These are phyloP conservation scores for Psophia crepitans DNA, from an alignment of 2,113 vertebrate genomes.

Conservation along the genomic window DNA sequence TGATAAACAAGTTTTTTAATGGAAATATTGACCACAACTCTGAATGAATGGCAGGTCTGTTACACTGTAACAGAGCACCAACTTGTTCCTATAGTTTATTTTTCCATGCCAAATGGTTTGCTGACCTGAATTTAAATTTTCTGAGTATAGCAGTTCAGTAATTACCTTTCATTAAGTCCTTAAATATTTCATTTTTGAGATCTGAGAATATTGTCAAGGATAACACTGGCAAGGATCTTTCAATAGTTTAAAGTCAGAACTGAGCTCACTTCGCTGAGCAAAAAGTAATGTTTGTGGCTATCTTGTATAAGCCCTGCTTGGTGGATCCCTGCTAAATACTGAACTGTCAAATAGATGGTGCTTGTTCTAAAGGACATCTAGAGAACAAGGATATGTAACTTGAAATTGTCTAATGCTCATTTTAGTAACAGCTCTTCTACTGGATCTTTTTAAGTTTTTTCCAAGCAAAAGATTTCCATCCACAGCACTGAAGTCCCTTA, in stretches of 20 bases:
- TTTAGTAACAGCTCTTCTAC: not conserved
- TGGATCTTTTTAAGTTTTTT: not conserved
- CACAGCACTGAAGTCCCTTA: not conserved
- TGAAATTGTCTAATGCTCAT: not conserved
- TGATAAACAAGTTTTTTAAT: not conserved
- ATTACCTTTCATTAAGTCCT: not conserved
- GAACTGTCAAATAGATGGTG: not conserved
- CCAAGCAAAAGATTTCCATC: not conserved
- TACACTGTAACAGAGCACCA: not conserved
- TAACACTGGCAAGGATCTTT: not conserved
- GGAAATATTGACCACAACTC: not conserved
- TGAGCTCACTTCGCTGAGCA: not conserved
- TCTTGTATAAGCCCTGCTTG: not conserved
- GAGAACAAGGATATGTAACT: not conserved
- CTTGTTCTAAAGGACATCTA: not conserved
- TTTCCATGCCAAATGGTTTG: not conserved
- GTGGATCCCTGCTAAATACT: not conserved
- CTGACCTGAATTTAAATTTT: not conserved
- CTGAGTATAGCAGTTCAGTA: not conserved
- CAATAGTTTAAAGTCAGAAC: not conserved
- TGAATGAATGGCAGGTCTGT: constrained; percentile 10
- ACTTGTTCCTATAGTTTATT: constrained; percentile 6
- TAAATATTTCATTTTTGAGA: not conserved
- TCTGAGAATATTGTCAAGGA: not conserved
- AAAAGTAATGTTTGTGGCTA: not conserved